Conservation (phyloP, 2,888 invertebrate genomes). For the Chrysolina oricalcia region DNA sequence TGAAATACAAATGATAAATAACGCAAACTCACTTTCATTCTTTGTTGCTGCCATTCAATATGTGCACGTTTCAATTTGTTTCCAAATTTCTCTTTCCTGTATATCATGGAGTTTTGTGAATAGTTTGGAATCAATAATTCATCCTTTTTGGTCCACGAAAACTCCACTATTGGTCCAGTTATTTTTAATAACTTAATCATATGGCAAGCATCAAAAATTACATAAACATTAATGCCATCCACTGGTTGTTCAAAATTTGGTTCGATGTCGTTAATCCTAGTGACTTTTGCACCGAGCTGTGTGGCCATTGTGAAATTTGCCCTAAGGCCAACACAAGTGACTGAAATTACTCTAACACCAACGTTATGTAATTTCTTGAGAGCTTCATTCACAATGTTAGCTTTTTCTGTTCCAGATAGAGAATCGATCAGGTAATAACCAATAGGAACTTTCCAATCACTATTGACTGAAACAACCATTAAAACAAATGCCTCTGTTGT, state of each 20-base stretch:
- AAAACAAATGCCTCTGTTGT: conserved; percentile 49
- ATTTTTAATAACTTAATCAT: conserved; percentile 21
- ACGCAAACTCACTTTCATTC: conserved; percentile 9
- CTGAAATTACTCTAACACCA: conserved; percentile 39
- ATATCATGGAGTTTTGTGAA: conserved; percentile 5
- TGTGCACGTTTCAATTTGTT: conserved; percentile 13
- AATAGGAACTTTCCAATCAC: conserved; percentile 52
- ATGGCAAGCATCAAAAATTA: conserved; percentile 22
- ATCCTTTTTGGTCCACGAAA: conserved; percentile 8
- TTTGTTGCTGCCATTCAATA: conserved; percentile 1
- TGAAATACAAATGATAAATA: background rate
- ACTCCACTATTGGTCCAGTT: conserved; percentile 1
- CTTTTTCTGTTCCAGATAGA: conserved; percentile 44
- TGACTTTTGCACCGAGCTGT: conserved; percentile 36
- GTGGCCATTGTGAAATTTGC: conserved; percentile 45
- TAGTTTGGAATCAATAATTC: conserved; percentile 4
- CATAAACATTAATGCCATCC: background rate
- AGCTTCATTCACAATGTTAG: conserved; percentile 42
- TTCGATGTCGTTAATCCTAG: conserved; percentile 23
- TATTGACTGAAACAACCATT: conserved; percentile 46
- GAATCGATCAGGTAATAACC: conserved; percentile 50
- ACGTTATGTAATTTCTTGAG: conserved; percentile 38
- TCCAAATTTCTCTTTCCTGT: conserved; percentile 17
- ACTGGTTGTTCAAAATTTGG: conserved; percentile 35
- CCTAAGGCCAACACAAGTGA: conserved; percentile 48